These are phyloP conservation scores for Leptoteleia sp. DNA, from an alignment of 1,140 invertebrate species.

Conservation along the genomic window DNA sequence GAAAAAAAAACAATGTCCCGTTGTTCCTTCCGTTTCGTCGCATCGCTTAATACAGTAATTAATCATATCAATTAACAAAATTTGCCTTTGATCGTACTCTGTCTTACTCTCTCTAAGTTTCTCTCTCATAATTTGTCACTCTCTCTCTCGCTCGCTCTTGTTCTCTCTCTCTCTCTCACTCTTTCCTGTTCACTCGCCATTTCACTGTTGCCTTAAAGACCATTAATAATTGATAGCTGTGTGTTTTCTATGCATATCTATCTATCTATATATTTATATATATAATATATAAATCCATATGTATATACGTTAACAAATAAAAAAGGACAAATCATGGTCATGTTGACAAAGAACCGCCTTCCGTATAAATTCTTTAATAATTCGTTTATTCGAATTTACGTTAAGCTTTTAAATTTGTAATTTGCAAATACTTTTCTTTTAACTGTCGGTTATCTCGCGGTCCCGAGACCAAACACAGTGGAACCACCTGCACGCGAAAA, in stretches of 20 bases:
- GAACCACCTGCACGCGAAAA: slow-evolving; percentile 47
- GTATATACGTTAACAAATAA: slow-evolving; percentile 61
- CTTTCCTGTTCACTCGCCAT: slow-evolving; percentile 38
- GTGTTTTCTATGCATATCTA: slow-evolving; percentile 57
- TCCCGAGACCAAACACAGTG: slow-evolving; percentile 63
- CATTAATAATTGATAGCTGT: slow-evolving; percentile 62
- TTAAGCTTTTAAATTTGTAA: slow-evolving; percentile 21
- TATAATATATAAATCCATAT: slow-evolving; percentile 60
- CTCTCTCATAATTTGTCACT: not conserved
- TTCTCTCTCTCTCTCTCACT: slow-evolving; percentile 42
- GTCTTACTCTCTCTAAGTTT: slow-evolving; percentile 22
- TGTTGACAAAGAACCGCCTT: slow-evolving; percentile 35
- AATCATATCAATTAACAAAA: slow-evolving; percentile 72
- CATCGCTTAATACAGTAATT: slow-evolving; percentile 78
- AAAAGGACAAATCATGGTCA: slow-evolving; percentile 57
- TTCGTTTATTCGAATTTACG: slow-evolving; percentile 38
- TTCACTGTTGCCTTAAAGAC: slow-evolving; percentile 60
- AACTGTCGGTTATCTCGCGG: slow-evolving; percentile 32
- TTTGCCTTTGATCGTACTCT: slow-evolving; percentile 70
- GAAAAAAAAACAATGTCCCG: slow-evolving; percentile 52
- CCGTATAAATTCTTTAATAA: slow-evolving; percentile 44
- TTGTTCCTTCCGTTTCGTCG: slow-evolving; percentile 63
- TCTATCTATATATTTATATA: slow-evolving; percentile 58
- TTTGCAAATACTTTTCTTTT: slow-evolving; percentile 19
- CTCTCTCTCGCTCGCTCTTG: not conserved